These are phyloP conservation scores for Drosophila takahashii DNA, from an alignment of 1,140 invertebrate species.

Conservation along the genomic window DNA sequence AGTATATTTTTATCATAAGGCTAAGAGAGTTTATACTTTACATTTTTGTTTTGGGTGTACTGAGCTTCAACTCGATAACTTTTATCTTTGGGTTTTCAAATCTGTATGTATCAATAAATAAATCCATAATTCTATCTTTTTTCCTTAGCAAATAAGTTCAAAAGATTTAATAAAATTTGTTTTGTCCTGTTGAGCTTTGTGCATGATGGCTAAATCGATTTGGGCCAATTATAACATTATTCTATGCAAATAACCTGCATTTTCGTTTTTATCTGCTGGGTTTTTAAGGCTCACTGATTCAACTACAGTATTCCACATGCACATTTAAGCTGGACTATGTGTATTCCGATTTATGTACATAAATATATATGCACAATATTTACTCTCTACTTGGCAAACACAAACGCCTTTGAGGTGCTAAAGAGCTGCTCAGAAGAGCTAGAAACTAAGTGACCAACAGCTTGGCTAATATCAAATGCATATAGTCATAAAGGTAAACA, in stretches of 20 bases:
- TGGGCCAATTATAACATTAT: neutral
- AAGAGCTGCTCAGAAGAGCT: slow-evolving; percentile 21
- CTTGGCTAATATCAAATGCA: slow-evolving; percentile 29
- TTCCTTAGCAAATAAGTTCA: too few species aligned
- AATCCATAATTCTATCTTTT: too few species aligned
- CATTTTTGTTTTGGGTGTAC: too few species aligned
- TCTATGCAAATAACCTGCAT: slow-evolving; percentile 1
- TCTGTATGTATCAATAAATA: too few species aligned
- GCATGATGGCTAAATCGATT: neutral
- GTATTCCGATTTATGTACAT: neutral
- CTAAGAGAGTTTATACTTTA: too few species aligned
- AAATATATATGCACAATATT: slow-evolving; percentile 33
- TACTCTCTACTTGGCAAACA: slow-evolving; percentile 37
- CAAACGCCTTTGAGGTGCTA: slow-evolving; percentile 42
- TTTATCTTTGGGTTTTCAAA: too few species aligned
- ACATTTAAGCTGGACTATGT: slow-evolving; percentile 13
- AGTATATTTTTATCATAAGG: too few species aligned
- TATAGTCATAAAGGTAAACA: slow-evolving; percentile 47
- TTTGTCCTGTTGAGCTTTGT: neutral
- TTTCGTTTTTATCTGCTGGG: neutral
- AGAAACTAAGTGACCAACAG: slow-evolving; percentile 41
- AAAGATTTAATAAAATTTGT: neutral
- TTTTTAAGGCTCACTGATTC: neutral
- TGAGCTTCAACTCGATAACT: too few species aligned
- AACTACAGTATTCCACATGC: neutral